These are phyloP conservation scores for Laterallus jamaicensis DNA, from an alignment of 2,113 vertebrate species.

Conservation along the genomic window DNA sequence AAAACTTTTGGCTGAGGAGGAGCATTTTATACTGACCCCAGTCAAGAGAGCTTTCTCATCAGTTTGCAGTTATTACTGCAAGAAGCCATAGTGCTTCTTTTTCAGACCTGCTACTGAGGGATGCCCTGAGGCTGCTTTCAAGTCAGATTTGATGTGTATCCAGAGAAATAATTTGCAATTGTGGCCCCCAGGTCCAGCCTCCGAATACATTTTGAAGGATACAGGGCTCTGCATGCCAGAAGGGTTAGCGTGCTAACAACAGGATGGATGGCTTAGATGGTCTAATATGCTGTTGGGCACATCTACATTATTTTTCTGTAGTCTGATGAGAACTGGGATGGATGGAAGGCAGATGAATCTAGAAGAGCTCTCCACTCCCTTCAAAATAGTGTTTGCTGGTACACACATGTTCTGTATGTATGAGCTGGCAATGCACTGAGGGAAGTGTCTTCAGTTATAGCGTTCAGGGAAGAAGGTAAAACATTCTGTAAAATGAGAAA, in stretches of 20 bases:
- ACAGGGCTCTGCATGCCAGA: fast-evolving
- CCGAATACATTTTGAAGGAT: not conserved
- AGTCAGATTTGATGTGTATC: not conserved
- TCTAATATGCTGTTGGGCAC: not conserved
- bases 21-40: not conserved
- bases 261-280: not conserved
- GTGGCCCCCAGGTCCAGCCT: not conserved
- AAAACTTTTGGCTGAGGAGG: not conserved
- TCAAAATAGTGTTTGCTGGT: not conserved
- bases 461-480: not conserved
- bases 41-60: not conserved
- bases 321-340: not conserved
- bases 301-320: not conserved
- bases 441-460: not conserved
- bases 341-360: not conserved
- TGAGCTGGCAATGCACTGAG: not conserved
- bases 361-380: not conserved
- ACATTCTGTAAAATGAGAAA: not conserved
- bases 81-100: not conserved
- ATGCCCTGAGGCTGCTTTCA: not conserved
- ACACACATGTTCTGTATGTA: fast-evolving
- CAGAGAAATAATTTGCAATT: not conserved
- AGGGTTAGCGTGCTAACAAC: not conserved
- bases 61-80: not conserved
- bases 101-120: not conserved